Percentiles rank a stretch among this genome's conserved stretches.
These are phyloP conservation scores for chimpanzee (Pan troglodytes) DNA, from an alignment of 2,113 vertebrate genomes.

Conservation along the genomic window DNA sequence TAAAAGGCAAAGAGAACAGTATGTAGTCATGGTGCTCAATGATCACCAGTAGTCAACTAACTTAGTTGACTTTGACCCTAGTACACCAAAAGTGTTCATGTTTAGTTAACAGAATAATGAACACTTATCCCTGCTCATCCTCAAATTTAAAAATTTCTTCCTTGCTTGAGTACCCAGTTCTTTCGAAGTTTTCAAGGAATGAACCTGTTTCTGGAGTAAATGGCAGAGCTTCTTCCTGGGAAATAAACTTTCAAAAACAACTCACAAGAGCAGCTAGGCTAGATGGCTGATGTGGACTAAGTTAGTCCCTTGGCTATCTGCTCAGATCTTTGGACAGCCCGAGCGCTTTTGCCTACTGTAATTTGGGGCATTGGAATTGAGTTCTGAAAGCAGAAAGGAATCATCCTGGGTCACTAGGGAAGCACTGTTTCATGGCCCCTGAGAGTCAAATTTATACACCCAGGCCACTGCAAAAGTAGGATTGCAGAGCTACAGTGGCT, in stretches of 20 bases:
- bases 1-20: background rate
- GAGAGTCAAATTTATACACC: background rate
- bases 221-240: background rate
- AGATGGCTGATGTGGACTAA: fast-evolving
- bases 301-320: background rate
- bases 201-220: background rate
- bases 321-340: background rate
- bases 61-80: background rate
- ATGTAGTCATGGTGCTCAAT: background rate
- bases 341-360: background rate
- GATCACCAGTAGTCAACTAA: background rate
- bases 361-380: background rate
- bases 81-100: background rate
- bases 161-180: background rate
- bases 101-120: background rate
- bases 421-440: background rate
- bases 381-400: background rate
- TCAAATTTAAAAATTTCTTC: background rate
- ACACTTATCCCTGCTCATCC: background rate
- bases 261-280: background rate
- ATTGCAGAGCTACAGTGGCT: background rate
- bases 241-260: background rate
- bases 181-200: background rate
- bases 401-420: background rate
- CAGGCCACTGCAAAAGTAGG: background rate